phyloP scores from a whole-genome alignment of 2,113 vertebrate species.

The Dissostichus mawsoni region DNA sequence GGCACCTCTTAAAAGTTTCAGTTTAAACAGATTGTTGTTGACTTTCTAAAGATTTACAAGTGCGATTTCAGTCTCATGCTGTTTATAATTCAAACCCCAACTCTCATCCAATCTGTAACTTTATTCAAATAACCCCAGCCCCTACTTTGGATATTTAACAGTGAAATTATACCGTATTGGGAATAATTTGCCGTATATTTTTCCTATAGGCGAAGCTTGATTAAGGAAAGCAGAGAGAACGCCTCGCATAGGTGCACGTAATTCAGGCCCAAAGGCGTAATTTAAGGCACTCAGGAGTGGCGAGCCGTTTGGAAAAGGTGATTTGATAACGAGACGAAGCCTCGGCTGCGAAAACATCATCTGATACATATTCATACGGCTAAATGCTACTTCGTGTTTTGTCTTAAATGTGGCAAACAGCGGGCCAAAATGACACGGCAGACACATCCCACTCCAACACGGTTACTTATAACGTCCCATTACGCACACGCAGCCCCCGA shows the following conservation, averaged over 20 bases:
- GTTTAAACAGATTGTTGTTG: neutral
- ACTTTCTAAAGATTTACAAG: neutral
- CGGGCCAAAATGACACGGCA: conserved; percentile 45
- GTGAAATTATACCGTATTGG: neutral
- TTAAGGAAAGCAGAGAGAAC: conserved; percentile 2
- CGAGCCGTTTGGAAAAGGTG: conserved; percentile 56
- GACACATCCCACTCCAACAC: conserved; percentile 76
- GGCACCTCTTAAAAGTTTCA: too few species aligned
- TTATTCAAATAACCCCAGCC: conserved; percentile 48
- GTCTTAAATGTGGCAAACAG: conserved; percentile 74
- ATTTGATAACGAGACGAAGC: conserved; percentile 66
- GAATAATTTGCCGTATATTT: conserved; percentile 2
- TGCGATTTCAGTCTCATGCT: neutral
- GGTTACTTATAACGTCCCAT: conserved; percentile 36
- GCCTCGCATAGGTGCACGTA: conserved; percentile 27
- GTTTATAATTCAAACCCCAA: conserved; percentile 18
- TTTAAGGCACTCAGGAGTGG: conserved; percentile 56
- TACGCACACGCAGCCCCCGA: conserved; percentile 35
- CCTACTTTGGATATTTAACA: neutral
- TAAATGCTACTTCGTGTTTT: conserved; percentile 68
- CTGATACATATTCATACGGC: conserved; percentile 84
- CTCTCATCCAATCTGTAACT: conserved; percentile 16
- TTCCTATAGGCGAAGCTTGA: conserved; percentile 30
- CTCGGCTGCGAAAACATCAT: conserved; percentile 52
- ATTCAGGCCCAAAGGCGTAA: conserved; percentile 62